Evolutionary conservation across 1,140 invertebrate genomes (phyloP).

Genomic region (Phocides pigmalion): DNA sequence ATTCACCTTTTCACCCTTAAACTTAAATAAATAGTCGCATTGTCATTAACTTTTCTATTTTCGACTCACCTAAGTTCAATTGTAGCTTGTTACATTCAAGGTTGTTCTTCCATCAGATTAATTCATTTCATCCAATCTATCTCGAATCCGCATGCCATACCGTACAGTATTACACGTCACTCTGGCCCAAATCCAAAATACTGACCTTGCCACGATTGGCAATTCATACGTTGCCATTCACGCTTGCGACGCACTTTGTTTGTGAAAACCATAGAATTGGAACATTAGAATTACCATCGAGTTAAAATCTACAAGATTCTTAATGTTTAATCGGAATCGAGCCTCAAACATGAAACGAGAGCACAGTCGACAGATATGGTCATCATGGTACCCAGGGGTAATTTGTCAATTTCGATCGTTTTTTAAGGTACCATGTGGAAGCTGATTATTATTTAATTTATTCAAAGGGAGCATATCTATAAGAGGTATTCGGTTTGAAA

Average conservation of each 20-base stretch:
- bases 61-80: conserved; percentile 24
- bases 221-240: conserved; percentile 43
- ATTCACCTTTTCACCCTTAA: too few species aligned
- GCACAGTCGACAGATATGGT: too few species aligned
- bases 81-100: conserved; percentile 44
- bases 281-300: not conserved
- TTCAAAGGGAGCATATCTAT: too few species aligned
- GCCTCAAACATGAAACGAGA: too few species aligned
- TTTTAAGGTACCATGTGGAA: too few species aligned
- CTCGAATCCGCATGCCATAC: conserved; percentile 25
- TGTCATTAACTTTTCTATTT: conserved; percentile 21
- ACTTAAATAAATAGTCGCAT: not conserved
- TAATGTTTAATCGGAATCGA: too few species aligned
- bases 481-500: too few species aligned
- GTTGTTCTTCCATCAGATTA: conserved; percentile 43
- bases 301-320: too few species aligned
- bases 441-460: too few species aligned
- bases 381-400: too few species aligned
- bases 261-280: conserved; percentile 48
- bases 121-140: conserved; percentile 43
- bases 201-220: conserved; percentile 56
- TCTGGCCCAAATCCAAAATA: conserved; percentile 52
- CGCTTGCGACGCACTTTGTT: conserved; percentile 42
- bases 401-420: too few species aligned
- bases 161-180: conserved; percentile 33